A percentile compares a stretch with the other conserved stretches of the same genome.
Conservation (phyloP, 2,797 vertebrate genomes). For the Mus spretus region DNA sequence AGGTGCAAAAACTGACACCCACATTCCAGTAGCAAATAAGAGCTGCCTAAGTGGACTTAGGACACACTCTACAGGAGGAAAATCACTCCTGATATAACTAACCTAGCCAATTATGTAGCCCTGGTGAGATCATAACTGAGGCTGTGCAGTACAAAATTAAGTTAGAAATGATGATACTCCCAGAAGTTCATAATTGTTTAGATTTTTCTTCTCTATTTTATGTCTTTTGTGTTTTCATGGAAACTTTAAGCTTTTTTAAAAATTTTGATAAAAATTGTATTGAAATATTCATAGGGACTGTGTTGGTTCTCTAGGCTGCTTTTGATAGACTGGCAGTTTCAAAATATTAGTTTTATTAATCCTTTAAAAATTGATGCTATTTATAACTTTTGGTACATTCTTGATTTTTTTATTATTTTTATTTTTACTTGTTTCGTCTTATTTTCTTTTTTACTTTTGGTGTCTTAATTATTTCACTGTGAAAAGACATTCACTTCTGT, state of each 20-base stretch:
- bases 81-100: background rate
- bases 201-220: background rate
- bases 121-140: background rate
- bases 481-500: background rate
- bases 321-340: background rate
- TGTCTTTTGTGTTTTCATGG: background rate
- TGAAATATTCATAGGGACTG: background rate
- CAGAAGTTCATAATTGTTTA: background rate
- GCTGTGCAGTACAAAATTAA: background rate
- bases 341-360: background rate
- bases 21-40: too few species aligned
- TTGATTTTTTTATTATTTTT: background rate
- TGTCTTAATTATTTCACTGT: background rate
- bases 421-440: background rate
- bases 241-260: background rate
- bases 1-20: background rate
- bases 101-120: background rate
- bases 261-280: background rate
- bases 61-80: background rate
- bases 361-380: background rate
- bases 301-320: background rate
- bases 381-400: background rate
- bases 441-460: background rate
- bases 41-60: background rate
- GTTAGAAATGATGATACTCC: background rate